A percentile compares a stretch with the other conserved stretches of the same genome.
phyloP scores from a whole-genome alignment of 2,888 invertebrate genomes.

The Melikaiella ostensackeni region DNA sequence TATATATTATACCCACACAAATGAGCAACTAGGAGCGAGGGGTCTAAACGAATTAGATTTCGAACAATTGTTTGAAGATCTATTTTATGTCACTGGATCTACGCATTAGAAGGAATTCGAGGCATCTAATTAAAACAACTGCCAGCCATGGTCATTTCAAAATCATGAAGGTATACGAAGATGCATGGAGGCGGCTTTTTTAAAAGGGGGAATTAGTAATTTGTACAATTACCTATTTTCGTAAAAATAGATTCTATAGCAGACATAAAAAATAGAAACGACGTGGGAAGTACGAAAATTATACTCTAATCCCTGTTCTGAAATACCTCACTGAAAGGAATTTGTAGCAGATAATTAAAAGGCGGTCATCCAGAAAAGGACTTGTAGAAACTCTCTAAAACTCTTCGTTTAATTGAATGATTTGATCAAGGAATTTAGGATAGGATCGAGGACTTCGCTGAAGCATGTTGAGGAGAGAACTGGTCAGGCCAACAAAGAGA shows the following conservation, averaged over 20 bases:
- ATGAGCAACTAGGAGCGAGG: conserved; percentile 25
- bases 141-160: too few species aligned
- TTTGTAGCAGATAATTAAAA: background rate
- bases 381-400: background rate
- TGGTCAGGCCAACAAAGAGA: conserved; percentile 75
- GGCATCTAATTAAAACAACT: too few species aligned
- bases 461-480: conserved; percentile 55
- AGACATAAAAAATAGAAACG: too few species aligned
- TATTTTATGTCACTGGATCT: too few species aligned
- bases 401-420: conserved; percentile 9
- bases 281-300: too few species aligned
- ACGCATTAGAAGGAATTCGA: too few species aligned
- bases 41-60: conserved; percentile 10
- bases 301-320: background rate
- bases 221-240: too few species aligned
- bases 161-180: too few species aligned
- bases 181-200: too few species aligned
- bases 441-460: conserved; percentile 18
- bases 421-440: conserved; percentile 29
- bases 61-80: background rate
- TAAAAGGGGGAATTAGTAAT: too few species aligned
- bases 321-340: background rate
- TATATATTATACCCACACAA: conserved; percentile 53
- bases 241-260: too few species aligned
- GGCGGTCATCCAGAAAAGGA: background rate